phyloP scores from a whole-genome alignment of 2,797 vertebrate genomes.

The Hippocampus kuda region DNA sequence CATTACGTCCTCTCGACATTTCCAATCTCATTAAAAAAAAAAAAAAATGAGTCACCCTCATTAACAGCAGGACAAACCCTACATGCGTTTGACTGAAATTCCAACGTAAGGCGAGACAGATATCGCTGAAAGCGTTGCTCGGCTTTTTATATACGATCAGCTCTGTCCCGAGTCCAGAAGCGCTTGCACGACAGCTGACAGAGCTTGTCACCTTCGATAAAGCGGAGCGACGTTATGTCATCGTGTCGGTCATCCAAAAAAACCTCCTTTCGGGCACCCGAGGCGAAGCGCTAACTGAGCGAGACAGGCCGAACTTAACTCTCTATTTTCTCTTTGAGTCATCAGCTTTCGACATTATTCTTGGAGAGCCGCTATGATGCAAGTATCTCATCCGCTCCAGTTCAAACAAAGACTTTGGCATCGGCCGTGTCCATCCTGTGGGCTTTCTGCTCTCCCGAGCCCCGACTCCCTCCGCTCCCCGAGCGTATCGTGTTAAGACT shows the following conservation, averaged over 20 bases:
- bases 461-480: constrained; percentile 17
- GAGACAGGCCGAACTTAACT: constrained; percentile 41
- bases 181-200: constrained; percentile 18
- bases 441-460: constrained; percentile 20
- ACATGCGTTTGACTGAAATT: not conserved
- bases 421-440: too few species aligned
- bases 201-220: not conserved
- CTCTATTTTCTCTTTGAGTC: constrained; percentile 56
- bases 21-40: too few species aligned
- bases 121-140: too few species aligned
- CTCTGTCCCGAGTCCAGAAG: not conserved
- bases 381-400: constrained; percentile 44
- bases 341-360: constrained; percentile 54
- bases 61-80: not conserved
- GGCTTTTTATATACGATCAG: not conserved
- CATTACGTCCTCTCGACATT: not conserved
- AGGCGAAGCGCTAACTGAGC: constrained; percentile 24
- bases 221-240: constrained; percentile 3
- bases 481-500: constrained; percentile 32
- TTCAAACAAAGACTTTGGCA: constrained; percentile 48
- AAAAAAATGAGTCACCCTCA: too few species aligned
- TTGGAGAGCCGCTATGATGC: constrained; percentile 55
- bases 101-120: not conserved
- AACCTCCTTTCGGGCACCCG: constrained; percentile 10
- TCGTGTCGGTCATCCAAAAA: constrained; percentile 18